Evolutionary conservation across 2,888 invertebrate genomes (phyloP).

Genomic region (Cistogaster globosa): DNA sequence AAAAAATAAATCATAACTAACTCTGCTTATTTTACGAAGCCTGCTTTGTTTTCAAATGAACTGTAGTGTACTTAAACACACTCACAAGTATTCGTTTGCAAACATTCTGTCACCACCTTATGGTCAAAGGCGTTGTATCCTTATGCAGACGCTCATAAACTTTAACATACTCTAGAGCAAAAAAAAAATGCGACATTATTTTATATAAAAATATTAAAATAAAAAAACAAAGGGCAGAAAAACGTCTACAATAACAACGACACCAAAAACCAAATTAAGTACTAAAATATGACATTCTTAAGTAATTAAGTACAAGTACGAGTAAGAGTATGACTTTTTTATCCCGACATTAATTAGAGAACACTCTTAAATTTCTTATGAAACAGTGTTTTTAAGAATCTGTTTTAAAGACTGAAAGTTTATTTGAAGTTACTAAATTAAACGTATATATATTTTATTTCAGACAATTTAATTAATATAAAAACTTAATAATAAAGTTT

Average conservation of each 20-base stretch:
- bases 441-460: not conserved
- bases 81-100: not conserved
- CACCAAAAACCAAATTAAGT: conserved; percentile 1
- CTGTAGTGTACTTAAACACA: not conserved
- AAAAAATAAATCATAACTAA: too few relatives aligned
- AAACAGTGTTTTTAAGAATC: not conserved
- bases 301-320: conserved; percentile 26
- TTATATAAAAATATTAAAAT: not conserved
- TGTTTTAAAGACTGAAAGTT: not conserved
- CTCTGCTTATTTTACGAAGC: too few relatives aligned
- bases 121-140: conserved; percentile 32
- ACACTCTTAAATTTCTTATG: not conserved
- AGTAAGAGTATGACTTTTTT: conserved; percentile 22
- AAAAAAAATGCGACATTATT: not conserved
- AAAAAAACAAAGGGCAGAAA: not conserved
- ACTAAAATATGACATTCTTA: conserved; percentile 32
- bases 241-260: not conserved
- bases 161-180: not conserved
- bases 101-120: conserved; percentile 15
- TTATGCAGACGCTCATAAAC: not conserved
- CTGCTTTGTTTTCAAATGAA: not conserved
- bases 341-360: not conserved
- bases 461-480: not conserved
- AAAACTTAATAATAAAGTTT: not conserved
- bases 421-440: not conserved